phyloP scores from a whole-genome alignment of 2,888 invertebrate species.

The Boloria euphrosyne region DNA sequence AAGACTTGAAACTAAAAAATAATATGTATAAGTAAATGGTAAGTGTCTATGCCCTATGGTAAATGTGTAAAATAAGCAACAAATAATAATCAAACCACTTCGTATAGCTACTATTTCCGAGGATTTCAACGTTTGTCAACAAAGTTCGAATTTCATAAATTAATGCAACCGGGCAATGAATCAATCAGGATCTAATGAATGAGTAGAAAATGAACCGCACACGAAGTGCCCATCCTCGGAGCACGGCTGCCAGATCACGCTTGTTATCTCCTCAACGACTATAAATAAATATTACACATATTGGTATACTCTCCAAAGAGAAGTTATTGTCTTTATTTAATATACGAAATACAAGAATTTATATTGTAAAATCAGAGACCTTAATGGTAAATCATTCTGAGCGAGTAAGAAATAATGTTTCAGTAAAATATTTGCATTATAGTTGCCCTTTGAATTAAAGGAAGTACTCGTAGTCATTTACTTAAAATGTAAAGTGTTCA shows the following conservation, averaged over 20 bases:
- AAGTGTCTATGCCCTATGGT: too few relatives aligned
- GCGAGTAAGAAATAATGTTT: too few relatives aligned
- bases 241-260: constrained; percentile 46
- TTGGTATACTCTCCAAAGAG: not conserved
- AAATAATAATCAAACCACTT: too few relatives aligned
- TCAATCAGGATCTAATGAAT: constrained; percentile 75
- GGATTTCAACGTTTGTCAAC: constrained; percentile 45
- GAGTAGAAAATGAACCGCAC: constrained; percentile 63
- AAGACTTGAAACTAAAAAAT: too few relatives aligned
- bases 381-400: too few relatives aligned
- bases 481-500: constrained; percentile 30
- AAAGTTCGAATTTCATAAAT: constrained; percentile 59
- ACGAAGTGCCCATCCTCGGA: constrained; percentile 53
- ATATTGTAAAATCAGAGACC: too few relatives aligned
- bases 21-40: too few relatives aligned
- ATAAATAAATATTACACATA: constrained; percentile 15
- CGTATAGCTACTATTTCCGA: constrained; percentile 57
- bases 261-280: constrained; percentile 24
- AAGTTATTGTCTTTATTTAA: not conserved
- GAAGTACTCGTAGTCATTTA: constrained; percentile 31
- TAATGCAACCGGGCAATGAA: constrained; percentile 71
- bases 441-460: not conserved
- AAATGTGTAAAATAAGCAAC: too few relatives aligned
- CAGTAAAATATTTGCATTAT: too few relatives aligned
- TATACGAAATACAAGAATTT: too few relatives aligned